These are phyloP conservation scores for Agrochola lychnidis DNA, from an alignment of 2,888 invertebrate genomes.

Conservation along the genomic window DNA sequence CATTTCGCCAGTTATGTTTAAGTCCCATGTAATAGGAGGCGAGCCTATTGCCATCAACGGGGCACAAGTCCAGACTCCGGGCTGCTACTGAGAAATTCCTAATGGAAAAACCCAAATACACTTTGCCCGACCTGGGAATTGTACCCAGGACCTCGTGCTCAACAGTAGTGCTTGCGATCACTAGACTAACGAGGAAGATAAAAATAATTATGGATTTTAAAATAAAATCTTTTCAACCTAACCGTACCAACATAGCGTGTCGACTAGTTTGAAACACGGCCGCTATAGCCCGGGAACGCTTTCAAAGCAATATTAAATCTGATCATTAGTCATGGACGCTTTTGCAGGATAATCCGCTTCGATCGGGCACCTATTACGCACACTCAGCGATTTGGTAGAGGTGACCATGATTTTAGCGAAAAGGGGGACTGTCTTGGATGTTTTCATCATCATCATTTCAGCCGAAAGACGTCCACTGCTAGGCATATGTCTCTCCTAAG, in stretches of 20 bases:
- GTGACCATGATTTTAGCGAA: conserved; percentile 35
- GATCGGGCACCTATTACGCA: conserved; percentile 70
- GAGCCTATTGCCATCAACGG: no score
- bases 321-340: conserved; percentile 79
- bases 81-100: no score
- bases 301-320: conserved; percentile 74
- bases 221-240: conserved; percentile 7
- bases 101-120: no score
- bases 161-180: no score
- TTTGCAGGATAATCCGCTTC: conserved; percentile 75
- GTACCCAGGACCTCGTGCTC: no score
- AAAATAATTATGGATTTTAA: background rate
- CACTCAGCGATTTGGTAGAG: conserved; percentile 66
- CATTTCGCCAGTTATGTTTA: no score
- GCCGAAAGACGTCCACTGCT: background rate
- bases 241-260: conserved; percentile 45
- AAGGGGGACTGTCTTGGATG: background rate
- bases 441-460: background rate
- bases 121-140: no score
- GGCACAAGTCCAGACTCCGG: no score
- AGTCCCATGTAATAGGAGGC: no score
- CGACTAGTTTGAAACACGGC: conserved; percentile 54
- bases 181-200: no score
- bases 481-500: background rate
- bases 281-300: conserved; percentile 51